Conservation (phyloP, 2,888 invertebrate species). For the Drosophila suboccidentalis region DNA sequence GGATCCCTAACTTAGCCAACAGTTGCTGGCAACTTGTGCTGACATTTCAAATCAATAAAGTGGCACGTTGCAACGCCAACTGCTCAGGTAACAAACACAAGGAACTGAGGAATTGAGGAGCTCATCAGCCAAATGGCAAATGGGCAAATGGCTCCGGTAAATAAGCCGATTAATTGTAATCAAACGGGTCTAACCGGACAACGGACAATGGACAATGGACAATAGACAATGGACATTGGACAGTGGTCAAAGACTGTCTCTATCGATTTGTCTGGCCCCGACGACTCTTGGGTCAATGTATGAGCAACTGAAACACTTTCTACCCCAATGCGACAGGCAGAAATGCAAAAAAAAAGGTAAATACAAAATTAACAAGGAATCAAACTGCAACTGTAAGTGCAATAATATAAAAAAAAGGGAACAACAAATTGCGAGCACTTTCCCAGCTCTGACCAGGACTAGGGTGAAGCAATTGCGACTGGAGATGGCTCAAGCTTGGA, state of each 20-base stretch:
- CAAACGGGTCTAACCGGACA: constrained; percentile 60
- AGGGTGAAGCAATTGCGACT: constrained; percentile 16
- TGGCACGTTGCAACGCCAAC: constrained; percentile 44
- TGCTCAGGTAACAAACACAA: constrained; percentile 8
- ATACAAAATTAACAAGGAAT: constrained; percentile 49
- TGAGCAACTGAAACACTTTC: constrained; percentile 77
- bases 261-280: constrained; percentile 74
- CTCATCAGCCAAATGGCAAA: constrained; percentile 53
- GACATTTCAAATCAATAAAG: constrained; percentile 73
- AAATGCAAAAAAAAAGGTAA: constrained; percentile 17
- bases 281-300: constrained; percentile 66
- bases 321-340: constrained; percentile 61
- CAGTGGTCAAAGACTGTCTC: constrained; percentile 43
- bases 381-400: constrained; percentile 30
- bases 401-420: constrained; percentile 10
- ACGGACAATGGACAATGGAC: constrained; percentile 30
- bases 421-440: constrained; percentile 22
- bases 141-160: constrained; percentile 59
- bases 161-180: constrained; percentile 81
- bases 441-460: constrained; percentile 7
- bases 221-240: constrained; percentile 1
- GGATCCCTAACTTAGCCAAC: background rate
- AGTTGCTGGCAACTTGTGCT: constrained; percentile 41
- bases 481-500: constrained; percentile 13
- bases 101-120: constrained; percentile 16